Evolutionary conservation across 2,888 invertebrate species (phyloP), one percentile per base, ranked within the genome.

Genomic region (Drosophila lacicola): DNA sequence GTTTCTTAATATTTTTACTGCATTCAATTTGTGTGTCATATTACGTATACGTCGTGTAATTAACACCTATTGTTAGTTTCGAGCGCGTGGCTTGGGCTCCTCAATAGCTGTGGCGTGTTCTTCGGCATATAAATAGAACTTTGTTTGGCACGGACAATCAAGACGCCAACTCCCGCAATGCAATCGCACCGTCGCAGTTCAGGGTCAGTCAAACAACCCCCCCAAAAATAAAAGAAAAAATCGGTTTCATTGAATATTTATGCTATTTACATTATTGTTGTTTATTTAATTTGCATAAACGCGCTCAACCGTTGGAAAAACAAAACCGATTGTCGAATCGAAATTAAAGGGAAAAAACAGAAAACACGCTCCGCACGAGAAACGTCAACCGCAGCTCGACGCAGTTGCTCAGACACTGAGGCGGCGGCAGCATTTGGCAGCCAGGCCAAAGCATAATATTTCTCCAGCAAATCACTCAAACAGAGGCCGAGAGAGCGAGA

Each of bases 331-430:
- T 64, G 57, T 46, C 63, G 49, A 65, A 61, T 47, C 34, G 42
- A 47, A 56, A 41, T 3, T 9, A 49, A 45, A 47, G 8, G 8
- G 29, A 21, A 33, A 25, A 29, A 36, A 21, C 36, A n/a, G 11
- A 37, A 37, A 25, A 25, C 29, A 41, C 57, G 60, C 50, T 39
- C 14, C n/a, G 39, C n/a, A 21, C 49, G 25, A 19, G 53, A 37
- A 64, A 44, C 37, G 21, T 19, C 55, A 60, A 78, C 90, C 83
- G 80, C 62, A 70, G 49, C 70, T 80, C 88, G 81, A 68, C 66
- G 70, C 70, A 74, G 89, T 78, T 82, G 65, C 65, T 84, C 58
- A 83, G 80, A 80, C 70, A 84, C 84, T 84, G 72, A 80, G 83
- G 80, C 88, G 76, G 55, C 82, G 55, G 50, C 58, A 57, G 70